A percentile compares a stretch with the other conserved stretches of the same genome.
Evolutionary conservation across 2,797 vertebrate species (phyloP).

Genomic region (Manis crassicaudata): DNA sequence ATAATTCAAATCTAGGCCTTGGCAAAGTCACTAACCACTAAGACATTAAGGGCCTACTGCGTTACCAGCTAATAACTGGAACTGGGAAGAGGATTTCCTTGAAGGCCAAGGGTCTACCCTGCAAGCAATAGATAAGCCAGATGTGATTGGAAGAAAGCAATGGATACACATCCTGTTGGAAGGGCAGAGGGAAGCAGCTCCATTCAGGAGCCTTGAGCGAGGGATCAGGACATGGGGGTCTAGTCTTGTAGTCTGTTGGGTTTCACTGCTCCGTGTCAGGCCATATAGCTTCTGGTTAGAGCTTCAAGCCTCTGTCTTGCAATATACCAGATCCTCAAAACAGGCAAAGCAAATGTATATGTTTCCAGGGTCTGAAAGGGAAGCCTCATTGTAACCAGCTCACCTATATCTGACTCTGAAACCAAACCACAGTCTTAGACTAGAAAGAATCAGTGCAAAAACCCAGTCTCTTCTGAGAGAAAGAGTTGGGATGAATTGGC

Average conservation of each 20-base stretch:
- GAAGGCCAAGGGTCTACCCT: background rate
- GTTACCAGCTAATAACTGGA: background rate
- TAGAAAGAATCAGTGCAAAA: background rate
- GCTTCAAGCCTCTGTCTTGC: background rate
- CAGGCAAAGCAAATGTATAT: background rate
- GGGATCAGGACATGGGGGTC: no score
- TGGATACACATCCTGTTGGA: background rate
- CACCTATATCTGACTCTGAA: background rate
- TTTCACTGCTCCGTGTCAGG: background rate
- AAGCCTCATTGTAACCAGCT: background rate
- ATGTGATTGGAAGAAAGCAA: background rate
- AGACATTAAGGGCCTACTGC: background rate
- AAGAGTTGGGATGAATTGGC: background rate
- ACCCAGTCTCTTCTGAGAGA: background rate
- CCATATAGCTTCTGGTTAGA: background rate
- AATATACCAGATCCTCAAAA: background rate
- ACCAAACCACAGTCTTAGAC: background rate
- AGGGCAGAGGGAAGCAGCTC: background rate
- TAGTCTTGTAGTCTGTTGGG: background rate
- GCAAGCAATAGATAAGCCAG: background rate
- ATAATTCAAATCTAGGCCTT: background rate
- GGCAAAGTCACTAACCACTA: background rate
- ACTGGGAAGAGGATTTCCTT: background rate
- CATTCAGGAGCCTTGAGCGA: background rate
- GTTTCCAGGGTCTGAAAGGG: background rate